These are phyloP conservation scores for Exephanes ischioxanthus DNA, from an alignment of 2,888 invertebrate species.

Conservation along the genomic window DNA sequence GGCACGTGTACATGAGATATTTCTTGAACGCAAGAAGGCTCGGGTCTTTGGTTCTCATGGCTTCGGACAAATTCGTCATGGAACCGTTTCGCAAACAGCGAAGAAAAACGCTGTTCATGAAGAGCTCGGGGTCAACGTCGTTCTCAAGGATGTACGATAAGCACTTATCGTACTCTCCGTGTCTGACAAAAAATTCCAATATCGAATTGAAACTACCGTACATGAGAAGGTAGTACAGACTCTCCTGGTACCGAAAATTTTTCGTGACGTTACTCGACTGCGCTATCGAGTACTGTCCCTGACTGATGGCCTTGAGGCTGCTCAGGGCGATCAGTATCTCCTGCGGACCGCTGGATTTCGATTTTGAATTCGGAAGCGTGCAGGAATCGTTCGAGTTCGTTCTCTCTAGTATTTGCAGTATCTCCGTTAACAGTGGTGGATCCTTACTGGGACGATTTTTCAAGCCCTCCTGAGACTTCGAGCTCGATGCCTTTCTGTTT, in stretches of 20 bases:
- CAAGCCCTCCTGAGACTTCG: constrained; percentile 54
- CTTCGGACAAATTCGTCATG: constrained; percentile 87
- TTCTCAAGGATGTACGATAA: constrained; percentile 90
- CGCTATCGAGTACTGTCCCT: constrained; percentile 81
- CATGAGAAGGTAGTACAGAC: constrained; percentile 92
- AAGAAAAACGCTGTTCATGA: constrained; percentile 90
- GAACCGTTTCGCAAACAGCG: constrained; percentile 89
- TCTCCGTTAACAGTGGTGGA: constrained; percentile 90
- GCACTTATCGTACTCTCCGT: constrained; percentile 90
- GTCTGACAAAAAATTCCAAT: constrained; percentile 91
- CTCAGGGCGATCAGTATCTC: constrained; percentile 85
- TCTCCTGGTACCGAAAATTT: constrained; percentile 88
- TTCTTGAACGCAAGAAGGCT: constrained; percentile 90
- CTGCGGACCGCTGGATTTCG: constrained; percentile 78
- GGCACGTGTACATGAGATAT: constrained; percentile 90
- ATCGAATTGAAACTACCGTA: constrained; percentile 92
- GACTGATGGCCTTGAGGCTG: constrained; percentile 84
- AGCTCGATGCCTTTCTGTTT: constrained; percentile 78
- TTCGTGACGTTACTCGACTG: constrained; percentile 58
- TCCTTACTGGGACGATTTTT: constrained; percentile 87
- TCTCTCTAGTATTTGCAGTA: constrained; percentile 89
- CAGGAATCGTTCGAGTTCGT: constrained; percentile 73
- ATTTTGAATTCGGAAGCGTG: constrained; percentile 74
- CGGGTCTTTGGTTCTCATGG: constrained; percentile 89
- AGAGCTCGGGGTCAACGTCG: constrained; percentile 89